phyloP scores from a whole-genome alignment of 2,797 vertebrate genomes.

The Scleropages formosus region DNA sequence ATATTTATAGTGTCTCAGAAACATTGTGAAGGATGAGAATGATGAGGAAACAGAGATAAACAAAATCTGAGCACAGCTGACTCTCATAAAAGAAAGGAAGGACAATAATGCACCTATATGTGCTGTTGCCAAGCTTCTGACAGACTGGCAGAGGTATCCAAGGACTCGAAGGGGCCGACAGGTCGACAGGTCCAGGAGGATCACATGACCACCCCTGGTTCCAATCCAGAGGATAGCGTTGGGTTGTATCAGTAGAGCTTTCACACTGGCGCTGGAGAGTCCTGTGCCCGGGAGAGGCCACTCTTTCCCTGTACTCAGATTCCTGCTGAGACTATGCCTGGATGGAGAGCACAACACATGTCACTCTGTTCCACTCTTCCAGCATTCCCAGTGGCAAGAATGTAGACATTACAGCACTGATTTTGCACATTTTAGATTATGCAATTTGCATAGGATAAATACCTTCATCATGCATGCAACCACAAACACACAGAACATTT shows the following conservation, averaged over 20 bases:
- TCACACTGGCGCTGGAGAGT: slow-evolving; percentile 76
- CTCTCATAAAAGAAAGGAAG: neutral
- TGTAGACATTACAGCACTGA: too few relatives aligned
- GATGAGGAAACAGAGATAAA: too few relatives aligned
- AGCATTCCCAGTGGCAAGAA: too few relatives aligned
- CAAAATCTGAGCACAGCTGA: neutral
- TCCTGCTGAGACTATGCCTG: slow-evolving; percentile 63
- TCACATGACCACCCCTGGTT: slow-evolving; percentile 83
- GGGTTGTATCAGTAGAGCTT: slow-evolving; percentile 84
- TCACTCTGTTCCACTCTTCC: too few relatives aligned
- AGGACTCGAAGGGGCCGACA: slow-evolving; percentile 75
- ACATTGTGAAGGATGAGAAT: too few relatives aligned
- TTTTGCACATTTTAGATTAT: too few relatives aligned
- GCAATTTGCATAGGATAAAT: too few relatives aligned
- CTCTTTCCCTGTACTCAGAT: slow-evolving; percentile 46
- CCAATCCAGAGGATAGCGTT: slow-evolving; percentile 86
- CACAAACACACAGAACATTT: too few relatives aligned
- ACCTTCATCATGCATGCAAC: too few relatives aligned
- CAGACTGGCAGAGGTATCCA: slow-evolving; percentile 70
- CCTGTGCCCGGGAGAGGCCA: slow-evolving; percentile 36
- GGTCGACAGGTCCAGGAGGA: slow-evolving; percentile 84
- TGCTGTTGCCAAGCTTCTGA: slow-evolving; percentile 74
- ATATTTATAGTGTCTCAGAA: too few relatives aligned
- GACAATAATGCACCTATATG: slow-evolving; percentile 26
- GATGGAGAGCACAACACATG: neutral